Evolutionary conservation across 2,797 vertebrate genomes (phyloP), one percentile per base, ranked within the genome.

Genomic region (Harpagifer antarcticus): DNA sequence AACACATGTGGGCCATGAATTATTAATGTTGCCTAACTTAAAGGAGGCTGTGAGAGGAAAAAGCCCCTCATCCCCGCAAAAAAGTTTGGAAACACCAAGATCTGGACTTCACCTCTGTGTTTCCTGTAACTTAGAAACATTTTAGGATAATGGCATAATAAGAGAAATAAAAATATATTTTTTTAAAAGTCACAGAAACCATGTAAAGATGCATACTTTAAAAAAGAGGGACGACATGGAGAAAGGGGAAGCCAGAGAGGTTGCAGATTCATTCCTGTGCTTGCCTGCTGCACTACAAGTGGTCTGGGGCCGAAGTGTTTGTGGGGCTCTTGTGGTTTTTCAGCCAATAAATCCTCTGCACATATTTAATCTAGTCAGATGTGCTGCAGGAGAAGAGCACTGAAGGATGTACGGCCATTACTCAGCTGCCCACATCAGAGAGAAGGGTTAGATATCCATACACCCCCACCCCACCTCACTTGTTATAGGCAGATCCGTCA

Each of bases 261-360:
- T 74, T 86, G 89, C 84, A 86, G 86, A 84, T 80, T 68, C 88
- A 92, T 92, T 87, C 83, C 71, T 87, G 76, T 7, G 55, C 83
- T 82, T 78, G 68, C 82, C 79, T 87, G 33, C 33, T 88, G 71
- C 86, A 76, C 85, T 82, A 77, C 87, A 86, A 93, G 87, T 88
- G 79, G 84, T 85, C 86, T 85, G 73, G 78, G 88, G 83, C 90
- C 76, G 53, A 89, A 91, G 92, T 90, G 89, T 94, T 93, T 94
- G 91, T 93, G 88, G 89, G 92, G 82, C 91, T 92, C 92, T 88
- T 93, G 94, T 89, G 94, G 94, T 87, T 94, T 93, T 92, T 91
- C 91, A 94, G 90, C 81, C 91, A 93, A 94, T 94, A 94, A 94
- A 95, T 95, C 90, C 82, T 92, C 86, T 72, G 81, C 90, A 92